These are phyloP conservation scores for Panthera tigris DNA, from an alignment of 2,113 vertebrate genomes.

Conservation along the genomic window DNA sequence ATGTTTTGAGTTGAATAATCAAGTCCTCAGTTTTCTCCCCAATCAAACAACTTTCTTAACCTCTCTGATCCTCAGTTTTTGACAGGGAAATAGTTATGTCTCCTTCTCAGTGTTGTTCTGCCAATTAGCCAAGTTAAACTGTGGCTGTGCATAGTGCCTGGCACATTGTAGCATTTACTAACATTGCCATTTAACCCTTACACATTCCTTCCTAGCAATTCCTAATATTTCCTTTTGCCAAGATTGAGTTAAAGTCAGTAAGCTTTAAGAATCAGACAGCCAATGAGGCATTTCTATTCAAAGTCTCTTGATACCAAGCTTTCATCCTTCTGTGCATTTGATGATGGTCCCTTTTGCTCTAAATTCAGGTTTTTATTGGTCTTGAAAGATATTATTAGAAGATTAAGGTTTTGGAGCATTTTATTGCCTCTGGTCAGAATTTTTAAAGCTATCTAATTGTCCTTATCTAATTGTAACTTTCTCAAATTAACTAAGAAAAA, in stretches of 20 bases:
- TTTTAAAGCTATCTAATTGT: not conserved
- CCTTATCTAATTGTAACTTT: too few relatives aligned
- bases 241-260: not conserved
- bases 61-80: not conserved
- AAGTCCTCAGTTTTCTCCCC: not conserved
- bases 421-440: not conserved
- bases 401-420: not conserved
- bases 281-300: not conserved
- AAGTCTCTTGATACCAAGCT: not conserved
- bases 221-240: not conserved
- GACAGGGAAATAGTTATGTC: not conserved
- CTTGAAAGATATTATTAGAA: constrained; percentile 25
- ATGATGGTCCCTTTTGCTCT: not conserved
- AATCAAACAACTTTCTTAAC: not conserved
- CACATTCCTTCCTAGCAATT: not conserved
- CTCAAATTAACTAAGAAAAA: not conserved
- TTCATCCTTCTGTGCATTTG: not conserved
- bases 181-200: not conserved
- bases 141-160: accelerated
- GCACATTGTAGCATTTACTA: not conserved
- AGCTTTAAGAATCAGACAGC: not conserved
- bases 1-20: not conserved
- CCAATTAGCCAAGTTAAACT: not conserved
- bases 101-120: not conserved
- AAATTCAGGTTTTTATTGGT: not conserved